Evolutionary conservation across 2,797 vertebrate genomes (phyloP), one percentile per base, ranked within the genome.

Genomic region (Anabacerthia variegaticeps): DNA sequence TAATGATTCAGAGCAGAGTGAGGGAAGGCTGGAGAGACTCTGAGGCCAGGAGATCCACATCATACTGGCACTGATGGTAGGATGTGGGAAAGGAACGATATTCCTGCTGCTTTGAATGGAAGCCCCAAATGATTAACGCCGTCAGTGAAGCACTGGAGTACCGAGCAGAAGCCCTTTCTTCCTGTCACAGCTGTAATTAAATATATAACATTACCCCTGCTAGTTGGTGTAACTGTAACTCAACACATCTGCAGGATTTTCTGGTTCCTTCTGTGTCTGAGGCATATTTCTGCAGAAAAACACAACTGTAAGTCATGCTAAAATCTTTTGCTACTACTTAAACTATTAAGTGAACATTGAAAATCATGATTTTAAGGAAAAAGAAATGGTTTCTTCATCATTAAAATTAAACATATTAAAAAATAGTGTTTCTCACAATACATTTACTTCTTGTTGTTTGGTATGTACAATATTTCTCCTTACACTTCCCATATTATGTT

Each of bases 241-340:
- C 26, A 21, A 4, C 37, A 46, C 6, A 10, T 32, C 22, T 36
- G 44, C 48, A 51, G 39, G 58, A 10, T 82, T 89, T 76, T 36
- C 26, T 65, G 21, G 14, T 80, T 80, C 14, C 21, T 80, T 73
- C 52, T 93, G 44, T 77, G 44, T 52, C 41, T 26, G 32, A 63
- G 36, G 30, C 1, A 0, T 28, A 10, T 89, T 91, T 88, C 52
- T 65, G 61, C 1, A 0, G 34, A 91, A 65, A 39, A 44, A 36
- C 43, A 55, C 0, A 0, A 30, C 24, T 1, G 0, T 18, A 71
- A 71, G 26, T 85, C 34, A 9, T 3, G 12, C n/a, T 65, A 43
- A 54, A 69, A 36, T 79, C 12, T 71, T 63, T 17, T 49, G 37
- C 46, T 75, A 0, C 46, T 75, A 11, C 15, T 86, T 4, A 0